A percentile compares a stretch with the other conserved stretches of the same genome.
phyloP scores from a whole-genome alignment of 2,797 vertebrate species.

The Acanthopagrus latus region DNA sequence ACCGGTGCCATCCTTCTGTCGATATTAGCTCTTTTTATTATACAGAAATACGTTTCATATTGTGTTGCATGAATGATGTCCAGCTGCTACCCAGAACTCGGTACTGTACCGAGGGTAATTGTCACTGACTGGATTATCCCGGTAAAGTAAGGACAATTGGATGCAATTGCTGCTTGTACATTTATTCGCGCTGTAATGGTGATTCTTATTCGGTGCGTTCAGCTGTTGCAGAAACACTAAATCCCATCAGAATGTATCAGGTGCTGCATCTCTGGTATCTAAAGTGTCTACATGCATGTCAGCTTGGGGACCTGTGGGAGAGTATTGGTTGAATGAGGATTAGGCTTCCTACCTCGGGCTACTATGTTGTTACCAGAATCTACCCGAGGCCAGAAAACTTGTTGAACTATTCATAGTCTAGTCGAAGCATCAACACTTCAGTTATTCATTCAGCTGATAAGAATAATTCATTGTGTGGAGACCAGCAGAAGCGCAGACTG shows the following conservation, averaged over 20 bases:
- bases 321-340: not conserved
- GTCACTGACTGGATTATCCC: constrained; percentile 6
- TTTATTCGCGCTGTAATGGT: not conserved
- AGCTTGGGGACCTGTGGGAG: not conserved
- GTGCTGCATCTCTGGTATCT: constrained; percentile 3
- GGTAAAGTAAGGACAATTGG: constrained; percentile 18
- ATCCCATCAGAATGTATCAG: not conserved
- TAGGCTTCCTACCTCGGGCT: constrained; percentile 17
- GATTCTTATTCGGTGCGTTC: not conserved
- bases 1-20: constrained; percentile 21
- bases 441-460: constrained; percentile 9
- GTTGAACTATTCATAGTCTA: not conserved
- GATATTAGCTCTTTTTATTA: constrained; percentile 23
- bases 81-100: constrained; percentile 8
- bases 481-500: not conserved
- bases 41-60: constrained; percentile 6
- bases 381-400: not conserved
- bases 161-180: constrained; percentile 8
- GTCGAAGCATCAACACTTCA: not conserved
- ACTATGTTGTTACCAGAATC: constrained; percentile 13
- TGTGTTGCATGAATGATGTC: constrained; percentile 22
- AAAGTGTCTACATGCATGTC: constrained; percentile 19
- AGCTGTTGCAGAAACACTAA: not conserved
- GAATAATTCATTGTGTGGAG: not conserved
- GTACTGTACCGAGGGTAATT: not conserved